Conservation (phyloP, 2,113 vertebrate species). For the Murina feae region DNA sequence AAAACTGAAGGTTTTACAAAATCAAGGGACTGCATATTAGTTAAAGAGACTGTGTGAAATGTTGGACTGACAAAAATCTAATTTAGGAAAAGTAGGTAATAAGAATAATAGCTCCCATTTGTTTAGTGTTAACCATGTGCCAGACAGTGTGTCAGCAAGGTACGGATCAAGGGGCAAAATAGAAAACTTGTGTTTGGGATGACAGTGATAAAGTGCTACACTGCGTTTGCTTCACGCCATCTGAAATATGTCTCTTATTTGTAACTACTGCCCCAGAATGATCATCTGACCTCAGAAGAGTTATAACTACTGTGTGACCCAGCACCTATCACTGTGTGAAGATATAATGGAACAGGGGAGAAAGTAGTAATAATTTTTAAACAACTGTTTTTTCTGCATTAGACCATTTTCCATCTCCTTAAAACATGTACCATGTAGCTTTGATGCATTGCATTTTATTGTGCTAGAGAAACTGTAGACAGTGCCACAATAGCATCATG, state of each 20-base stretch:
- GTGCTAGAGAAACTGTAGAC: background rate
- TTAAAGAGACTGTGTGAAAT: background rate
- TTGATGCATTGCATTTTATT: background rate
- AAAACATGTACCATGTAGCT: background rate
- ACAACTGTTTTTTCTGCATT: background rate
- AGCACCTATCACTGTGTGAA: background rate
- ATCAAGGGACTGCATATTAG: background rate
- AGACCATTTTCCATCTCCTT: background rate
- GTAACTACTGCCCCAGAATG: background rate
- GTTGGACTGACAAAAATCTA: background rate
- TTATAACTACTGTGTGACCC: background rate
- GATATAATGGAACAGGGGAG: background rate
- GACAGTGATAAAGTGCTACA: background rate
- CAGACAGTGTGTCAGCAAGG: background rate
- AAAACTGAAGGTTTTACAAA: constrained; percentile 1
- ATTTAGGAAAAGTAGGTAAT: background rate
- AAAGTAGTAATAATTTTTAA: background rate
- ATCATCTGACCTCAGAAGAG: constrained; percentile 1
- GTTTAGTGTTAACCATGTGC: background rate
- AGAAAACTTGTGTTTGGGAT: background rate
- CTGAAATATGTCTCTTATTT: background rate
- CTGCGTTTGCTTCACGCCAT: background rate
- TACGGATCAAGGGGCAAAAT: background rate
- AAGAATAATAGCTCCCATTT: background rate
- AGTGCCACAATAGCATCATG: background rate